A percentile compares a stretch with the other conserved stretches of the same genome.
phyloP scores from a whole-genome alignment of 2,888 invertebrate genomes.

The Cylindroiulus punctatus region DNA sequence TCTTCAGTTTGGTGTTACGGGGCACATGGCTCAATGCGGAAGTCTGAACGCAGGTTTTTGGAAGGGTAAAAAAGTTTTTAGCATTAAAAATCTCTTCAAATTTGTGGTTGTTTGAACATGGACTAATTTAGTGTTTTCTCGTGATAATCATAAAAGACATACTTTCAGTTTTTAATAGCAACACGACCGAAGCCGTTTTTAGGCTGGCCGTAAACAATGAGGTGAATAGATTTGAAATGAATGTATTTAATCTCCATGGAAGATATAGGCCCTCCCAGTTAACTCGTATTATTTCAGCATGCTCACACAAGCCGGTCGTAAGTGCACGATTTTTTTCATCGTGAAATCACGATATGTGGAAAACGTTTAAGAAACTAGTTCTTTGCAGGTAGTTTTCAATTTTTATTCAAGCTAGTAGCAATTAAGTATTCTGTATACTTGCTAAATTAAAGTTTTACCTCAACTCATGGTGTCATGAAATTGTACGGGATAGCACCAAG shows the following conservation, averaged over 20 bases:
- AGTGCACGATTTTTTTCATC: constrained; percentile 12
- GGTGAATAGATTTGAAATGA: not conserved
- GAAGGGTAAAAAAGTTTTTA: not conserved
- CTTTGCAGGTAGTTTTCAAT: not conserved
- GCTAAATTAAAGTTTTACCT: not conserved
- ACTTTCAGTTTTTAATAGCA: constrained; percentile 25
- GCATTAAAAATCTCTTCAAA: not conserved
- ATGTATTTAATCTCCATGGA: not conserved
- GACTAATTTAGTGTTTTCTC: not conserved
- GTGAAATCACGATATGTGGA: not conserved
- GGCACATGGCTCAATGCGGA: constrained; percentile 1
- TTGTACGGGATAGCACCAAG: no score
- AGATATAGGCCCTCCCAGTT: not conserved
- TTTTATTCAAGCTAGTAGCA: not conserved
- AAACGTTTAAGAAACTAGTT: not conserved
- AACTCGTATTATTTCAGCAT: not conserved
- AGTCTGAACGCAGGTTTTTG: not conserved
- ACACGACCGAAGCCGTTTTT: constrained; percentile 17
- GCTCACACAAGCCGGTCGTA: constrained; percentile 9
- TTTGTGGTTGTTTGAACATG: constrained; percentile 22
- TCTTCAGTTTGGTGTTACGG: constrained; percentile 8
- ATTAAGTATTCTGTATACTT: not conserved
- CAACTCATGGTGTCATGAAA: no score
- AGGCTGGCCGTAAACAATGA: constrained; percentile 19
- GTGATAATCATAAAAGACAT: constrained; percentile 30